Percentiles rank a stretch among this genome's conserved stretches.
phyloP scores from a whole-genome alignment of 2,113 vertebrate genomes.

The Ctenodactylus gundi region DNA sequence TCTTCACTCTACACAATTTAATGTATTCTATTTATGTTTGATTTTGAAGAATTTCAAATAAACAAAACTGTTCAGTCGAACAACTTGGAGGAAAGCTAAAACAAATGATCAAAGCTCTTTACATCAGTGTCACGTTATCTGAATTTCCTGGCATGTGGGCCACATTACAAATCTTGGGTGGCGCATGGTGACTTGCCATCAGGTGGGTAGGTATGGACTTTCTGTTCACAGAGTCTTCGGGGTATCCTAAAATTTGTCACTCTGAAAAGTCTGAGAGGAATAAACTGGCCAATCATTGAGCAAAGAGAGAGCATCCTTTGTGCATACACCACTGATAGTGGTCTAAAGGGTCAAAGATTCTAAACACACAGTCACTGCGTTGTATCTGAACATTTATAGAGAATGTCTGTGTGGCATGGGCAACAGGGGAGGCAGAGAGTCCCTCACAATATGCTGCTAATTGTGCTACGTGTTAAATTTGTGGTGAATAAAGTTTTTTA shows the following conservation, averaged over 20 bases:
- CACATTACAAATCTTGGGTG: neutral
- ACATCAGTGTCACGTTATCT: neutral
- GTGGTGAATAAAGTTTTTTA: neutral
- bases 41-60: neutral
- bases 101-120: neutral
- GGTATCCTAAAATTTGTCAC: neutral
- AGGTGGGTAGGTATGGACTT: neutral
- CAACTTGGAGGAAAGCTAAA: neutral
- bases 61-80: neutral
- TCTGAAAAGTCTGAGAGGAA: neutral
- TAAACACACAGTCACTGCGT: neutral
- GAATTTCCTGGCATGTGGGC: neutral
- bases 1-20: neutral
- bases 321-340: neutral
- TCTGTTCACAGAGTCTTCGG: neutral
- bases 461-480: neutral
- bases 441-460: neutral
- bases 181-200: neutral
- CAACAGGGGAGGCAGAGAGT: rapidly evolving
- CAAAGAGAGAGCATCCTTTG: neutral
- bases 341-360: neutral
- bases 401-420: neutral
- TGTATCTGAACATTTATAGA: neutral
- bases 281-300: neutral
- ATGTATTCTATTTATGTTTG: neutral